A percentile compares a stretch with the other conserved stretches of the same genome.
These are phyloP conservation scores for Pterocles orientalis DNA, from an alignment of 2,113 vertebrate genomes.

Conservation along the genomic window DNA sequence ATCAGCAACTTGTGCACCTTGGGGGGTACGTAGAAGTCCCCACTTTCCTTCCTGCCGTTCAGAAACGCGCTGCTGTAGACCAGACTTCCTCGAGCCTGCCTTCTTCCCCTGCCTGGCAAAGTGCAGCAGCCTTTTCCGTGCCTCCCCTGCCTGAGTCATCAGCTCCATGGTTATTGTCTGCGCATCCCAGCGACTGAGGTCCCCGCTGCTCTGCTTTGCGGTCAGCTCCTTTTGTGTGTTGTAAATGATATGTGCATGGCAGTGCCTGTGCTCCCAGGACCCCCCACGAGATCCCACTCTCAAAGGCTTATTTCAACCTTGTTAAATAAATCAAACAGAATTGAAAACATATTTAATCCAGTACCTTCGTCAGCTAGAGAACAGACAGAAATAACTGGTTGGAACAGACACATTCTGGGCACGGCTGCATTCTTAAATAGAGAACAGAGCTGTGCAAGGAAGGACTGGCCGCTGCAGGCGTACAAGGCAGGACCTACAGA, in stretches of 20 bases:
- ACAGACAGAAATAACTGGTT: not conserved
- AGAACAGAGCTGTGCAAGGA: not conserved
- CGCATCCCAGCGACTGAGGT: not conserved
- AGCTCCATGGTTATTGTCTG: not conserved
- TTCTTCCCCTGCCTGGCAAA: not conserved
- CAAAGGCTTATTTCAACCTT: constrained; percentile 2
- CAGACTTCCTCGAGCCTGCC: not conserved
- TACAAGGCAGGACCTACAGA: not conserved
- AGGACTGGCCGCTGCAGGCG: not conserved
- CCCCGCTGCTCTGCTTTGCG: not conserved
- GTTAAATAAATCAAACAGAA: not conserved
- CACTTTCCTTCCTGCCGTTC: not conserved
- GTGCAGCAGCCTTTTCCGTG: not conserved
- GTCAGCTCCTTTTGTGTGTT: not conserved
- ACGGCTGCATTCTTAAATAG: not conserved
- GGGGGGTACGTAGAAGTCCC: not conserved
- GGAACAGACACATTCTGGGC: constrained; percentile 32
- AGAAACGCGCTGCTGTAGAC: not conserved
- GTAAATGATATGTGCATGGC: not conserved
- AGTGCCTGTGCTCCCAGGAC: not conserved
- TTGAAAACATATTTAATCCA: constrained; percentile 6
- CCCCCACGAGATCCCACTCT: constrained; percentile 2
- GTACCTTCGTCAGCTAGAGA: not conserved
- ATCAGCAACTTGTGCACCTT: not conserved
- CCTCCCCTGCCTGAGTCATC: not conserved